Evolutionary conservation across 2,888 invertebrate genomes (phyloP), one percentile per base, ranked within the genome.

Genomic region (Branchipolynoe longqiensis): DNA sequence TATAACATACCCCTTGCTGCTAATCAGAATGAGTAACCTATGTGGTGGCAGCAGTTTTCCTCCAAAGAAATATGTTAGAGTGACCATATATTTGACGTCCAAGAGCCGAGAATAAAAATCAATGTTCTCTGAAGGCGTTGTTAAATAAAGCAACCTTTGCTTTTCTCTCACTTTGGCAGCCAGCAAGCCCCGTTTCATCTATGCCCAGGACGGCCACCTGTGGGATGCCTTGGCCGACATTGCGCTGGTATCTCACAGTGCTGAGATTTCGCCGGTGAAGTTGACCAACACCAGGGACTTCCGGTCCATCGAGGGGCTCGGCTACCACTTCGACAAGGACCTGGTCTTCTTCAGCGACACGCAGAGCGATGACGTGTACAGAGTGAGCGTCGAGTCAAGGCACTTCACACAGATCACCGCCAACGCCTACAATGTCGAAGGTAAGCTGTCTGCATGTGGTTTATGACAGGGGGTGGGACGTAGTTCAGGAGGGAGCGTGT

Each of bases 121-220:
- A n/a, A n/a, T n/a, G n/a, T n/a, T n/a, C n/a, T n/a, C n/a, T n/a
- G n/a, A n/a, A n/a, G n/a, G n/a, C n/a, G n/a, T n/a, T n/a, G n/a
- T n/a, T n/a, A n/a, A n/a, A n/a, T n/a, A n/a, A n/a, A n/a, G n/a
- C n/a, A n/a, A n/a, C n/a, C n/a, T n/a, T 31, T 62, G 14, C 48
- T 48, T 48, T 18, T 8, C 18, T 48, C 48, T 48, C 8, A 12
- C 18, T 48, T 48, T 12, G 18, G 25, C 85, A 87, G 87, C 83
- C n/a, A 78, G 87, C 41, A 41, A 81, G n/a, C 85, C 86, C 8
- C 69, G 86, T 6, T 87, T 69, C 28, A 59, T 87, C 31, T 86
- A 87, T 78, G 73, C 59, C 25, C 22, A 81, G 62, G 83, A 73
- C 81, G 58, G 59, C 48, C 22, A 25, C 59, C 84, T 82, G 59